Evolutionary conservation across 2,797 vertebrate species (phyloP).

Genomic region (Carcharodon carcharias): DNA sequence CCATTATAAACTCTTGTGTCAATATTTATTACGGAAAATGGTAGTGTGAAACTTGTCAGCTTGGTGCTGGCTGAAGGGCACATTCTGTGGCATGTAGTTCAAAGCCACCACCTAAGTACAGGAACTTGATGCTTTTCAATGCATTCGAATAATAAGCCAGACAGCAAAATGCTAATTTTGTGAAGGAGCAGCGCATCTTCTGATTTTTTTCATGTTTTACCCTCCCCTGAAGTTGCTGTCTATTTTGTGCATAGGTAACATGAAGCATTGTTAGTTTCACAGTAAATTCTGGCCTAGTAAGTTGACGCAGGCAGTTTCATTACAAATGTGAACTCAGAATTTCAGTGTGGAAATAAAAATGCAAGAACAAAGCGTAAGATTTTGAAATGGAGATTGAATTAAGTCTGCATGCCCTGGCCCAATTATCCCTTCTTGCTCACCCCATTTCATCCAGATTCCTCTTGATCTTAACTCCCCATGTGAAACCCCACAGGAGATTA

Average conservation of each 20-base stretch:
- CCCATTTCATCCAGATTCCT: not conserved
- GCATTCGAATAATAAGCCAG: not conserved
- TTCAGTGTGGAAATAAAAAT: not conserved
- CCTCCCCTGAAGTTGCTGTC: not conserved
- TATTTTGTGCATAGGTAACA: not conserved
- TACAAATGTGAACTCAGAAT: not conserved
- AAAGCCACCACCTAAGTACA: not conserved
- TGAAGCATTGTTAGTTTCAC: not conserved
- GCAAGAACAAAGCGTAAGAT: not conserved
- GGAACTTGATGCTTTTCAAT: not conserved
- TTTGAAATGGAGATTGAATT: not conserved
- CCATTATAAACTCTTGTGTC: not conserved
- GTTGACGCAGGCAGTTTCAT: not conserved
- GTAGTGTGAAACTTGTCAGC: not conserved
- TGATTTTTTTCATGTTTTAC: not conserved
- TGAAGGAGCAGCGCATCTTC: not conserved
- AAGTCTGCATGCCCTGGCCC: not conserved
- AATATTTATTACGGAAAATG: not conserved
- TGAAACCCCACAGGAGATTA: not conserved
- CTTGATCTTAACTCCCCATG: not conserved
- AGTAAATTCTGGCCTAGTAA: not conserved
- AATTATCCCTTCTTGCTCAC: not conserved
- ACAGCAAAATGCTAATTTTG: not conserved
- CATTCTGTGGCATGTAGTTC: not conserved
- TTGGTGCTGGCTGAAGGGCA: not conserved